Percentiles rank a stretch among this genome's conserved stretches.
Evolutionary conservation across 2,888 invertebrate genomes (phyloP).

Genomic region (Caenorhabditis sp.): DNA sequence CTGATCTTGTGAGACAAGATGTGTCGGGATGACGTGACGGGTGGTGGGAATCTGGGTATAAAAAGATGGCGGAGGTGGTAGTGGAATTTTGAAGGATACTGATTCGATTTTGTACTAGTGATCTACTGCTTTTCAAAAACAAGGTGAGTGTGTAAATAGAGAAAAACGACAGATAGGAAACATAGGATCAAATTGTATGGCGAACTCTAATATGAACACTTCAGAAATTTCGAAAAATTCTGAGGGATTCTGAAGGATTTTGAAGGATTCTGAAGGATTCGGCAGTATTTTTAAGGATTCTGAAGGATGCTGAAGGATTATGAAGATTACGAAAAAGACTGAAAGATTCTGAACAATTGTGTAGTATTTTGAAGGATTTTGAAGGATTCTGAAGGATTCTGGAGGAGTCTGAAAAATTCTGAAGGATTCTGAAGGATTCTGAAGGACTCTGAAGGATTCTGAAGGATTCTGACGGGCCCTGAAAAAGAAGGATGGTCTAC

Average conservation of each 20-base stretch:
- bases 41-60: slow-evolving; percentile 1
- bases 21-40: slow-evolving; percentile 10
- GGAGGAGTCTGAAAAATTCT: background rate
- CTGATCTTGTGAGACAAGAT: slow-evolving; percentile 3
- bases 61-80: background rate
- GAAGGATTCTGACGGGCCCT: no score
- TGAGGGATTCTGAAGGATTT: background rate
- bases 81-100: background rate
- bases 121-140: background rate
- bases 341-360: background rate
- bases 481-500: no score
- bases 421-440: background rate
- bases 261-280: background rate
- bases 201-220: no score
- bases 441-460: background rate
- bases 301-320: no score
- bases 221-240: background rate
- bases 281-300: background rate
- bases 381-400: background rate
- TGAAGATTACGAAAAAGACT: no score
- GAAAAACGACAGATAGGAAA: background rate
- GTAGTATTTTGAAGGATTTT: background rate
- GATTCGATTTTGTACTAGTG: background rate
- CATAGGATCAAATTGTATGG: background rate
- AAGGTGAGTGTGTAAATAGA: background rate